Percentiles rank a stretch among this genome's conserved stretches.
Evolutionary conservation across 2,797 vertebrate genomes (phyloP).

Genomic region (Delichon dasypus): DNA sequence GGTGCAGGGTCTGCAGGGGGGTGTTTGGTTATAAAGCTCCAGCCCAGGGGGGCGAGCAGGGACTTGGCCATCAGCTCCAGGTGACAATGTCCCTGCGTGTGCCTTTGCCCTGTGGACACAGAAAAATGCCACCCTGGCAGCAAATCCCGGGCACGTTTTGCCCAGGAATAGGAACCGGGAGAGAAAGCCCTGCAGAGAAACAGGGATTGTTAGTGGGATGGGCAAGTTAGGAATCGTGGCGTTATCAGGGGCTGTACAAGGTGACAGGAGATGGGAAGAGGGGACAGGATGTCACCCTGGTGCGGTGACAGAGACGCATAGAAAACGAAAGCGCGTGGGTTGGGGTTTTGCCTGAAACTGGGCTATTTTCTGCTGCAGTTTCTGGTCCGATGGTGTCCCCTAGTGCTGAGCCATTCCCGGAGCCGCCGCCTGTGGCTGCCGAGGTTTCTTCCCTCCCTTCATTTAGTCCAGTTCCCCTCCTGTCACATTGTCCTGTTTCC

Average conservation of each 20-base stretch:
- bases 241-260: rapidly evolving
- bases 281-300: rapidly evolving
- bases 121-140: not conserved
- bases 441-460: no score
- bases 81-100: rapidly evolving
- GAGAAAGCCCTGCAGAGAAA: rapidly evolving
- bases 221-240: rapidly evolving
- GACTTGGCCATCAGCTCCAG: not conserved
- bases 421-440: rapidly evolving
- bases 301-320: rapidly evolving
- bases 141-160: rapidly evolving
- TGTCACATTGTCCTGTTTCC: rapidly evolving
- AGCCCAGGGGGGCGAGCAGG: rapidly evolving
- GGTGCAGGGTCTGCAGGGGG: rapidly evolving
- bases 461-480: not conserved
- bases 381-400: constrained; percentile 2
- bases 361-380: not conserved
- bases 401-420: not conserved
- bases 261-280: not conserved
- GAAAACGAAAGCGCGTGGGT: rapidly evolving
- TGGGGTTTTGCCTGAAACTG: rapidly evolving
- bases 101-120: no score
- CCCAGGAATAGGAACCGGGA: not conserved
- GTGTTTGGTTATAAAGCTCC: rapidly evolving
- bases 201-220: rapidly evolving